phyloP scores from a whole-genome alignment of 2,888 invertebrate genomes.

The Nymphalis c-album region DNA sequence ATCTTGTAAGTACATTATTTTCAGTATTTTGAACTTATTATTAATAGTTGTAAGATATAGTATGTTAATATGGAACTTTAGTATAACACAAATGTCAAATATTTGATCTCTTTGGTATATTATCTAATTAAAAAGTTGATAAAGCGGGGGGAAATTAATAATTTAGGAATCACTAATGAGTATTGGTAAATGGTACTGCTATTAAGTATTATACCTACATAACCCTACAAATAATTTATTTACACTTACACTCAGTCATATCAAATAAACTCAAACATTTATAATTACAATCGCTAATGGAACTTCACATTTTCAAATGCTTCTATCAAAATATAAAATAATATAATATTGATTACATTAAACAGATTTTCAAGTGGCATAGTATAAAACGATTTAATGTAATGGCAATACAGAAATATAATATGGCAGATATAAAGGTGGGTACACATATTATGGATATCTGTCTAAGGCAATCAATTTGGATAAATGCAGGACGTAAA shows the following conservation, averaged over 20 bases:
- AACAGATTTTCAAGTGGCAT: neutral
- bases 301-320: slow-evolving; percentile 16
- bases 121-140: slow-evolving; percentile 22
- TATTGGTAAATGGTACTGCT: slow-evolving; percentile 46
- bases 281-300: slow-evolving; percentile 13
- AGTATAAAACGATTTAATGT: neutral
- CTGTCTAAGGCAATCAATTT: slow-evolving; percentile 2
- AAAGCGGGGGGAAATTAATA: slow-evolving; percentile 3
- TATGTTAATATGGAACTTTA: slow-evolving; percentile 24
- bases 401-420: slow-evolving; percentile 3
- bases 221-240: slow-evolving; percentile 61
- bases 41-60: slow-evolving; percentile 7
- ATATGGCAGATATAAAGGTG: slow-evolving; percentile 4
- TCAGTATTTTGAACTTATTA: slow-evolving; percentile 12
- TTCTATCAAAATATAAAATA: neutral
- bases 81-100: slow-evolving; percentile 6
- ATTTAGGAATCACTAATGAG: slow-evolving; percentile 38
- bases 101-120: slow-evolving; percentile 38
- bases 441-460: neutral
- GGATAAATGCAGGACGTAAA: too few species aligned
- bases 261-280: slow-evolving; percentile 39
- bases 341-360: neutral
- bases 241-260: slow-evolving; percentile 66
- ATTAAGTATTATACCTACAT: slow-evolving; percentile 55
- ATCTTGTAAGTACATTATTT: slow-evolving; percentile 33